Evolutionary conservation across 2,888 invertebrate genomes (phyloP), one percentile per base, ranked within the genome.

Genomic region (Eupithecia exiguata): DNA sequence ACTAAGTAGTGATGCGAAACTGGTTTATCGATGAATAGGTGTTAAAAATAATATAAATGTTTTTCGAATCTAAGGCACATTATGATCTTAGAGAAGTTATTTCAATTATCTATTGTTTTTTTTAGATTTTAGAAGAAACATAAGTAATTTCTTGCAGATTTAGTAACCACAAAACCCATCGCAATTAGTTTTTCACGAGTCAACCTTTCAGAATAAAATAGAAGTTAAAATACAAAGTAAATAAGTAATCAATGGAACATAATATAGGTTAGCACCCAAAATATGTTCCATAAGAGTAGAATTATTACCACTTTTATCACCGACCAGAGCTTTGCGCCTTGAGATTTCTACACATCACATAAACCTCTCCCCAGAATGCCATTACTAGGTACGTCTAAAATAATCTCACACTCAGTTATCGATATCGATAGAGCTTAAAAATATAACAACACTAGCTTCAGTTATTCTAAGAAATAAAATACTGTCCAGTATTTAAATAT

Each of bases 1-100:
- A 72, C 71, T 63, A 1, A 53, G 7, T 81, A 84, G 84, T 78
- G 84, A 74, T 73, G 84, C 69, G 76, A 71, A 68, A 38, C 46
- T 38, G 10, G 35, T 25, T 68, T 72, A 68, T 75, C 75, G 75
- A 75, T 71, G 14, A 58, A 38, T 9, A 6, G 10, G 21, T 16
- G 38, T 40, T 3, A 16, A 43, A 43, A 43, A 43, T 16, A n/a
- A n/a, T n/a, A n/a, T n/a, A n/a, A n/a, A n/a, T n/a, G n/a, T n/a
- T n/a, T 49, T 49, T 49, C 49, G 49, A 0, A 3, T 9, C 16
- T 5, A 5, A 49, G n/a, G n/a, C n/a, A 9, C 9, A n/a, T 49
- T 46, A 5, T 12, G 40, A 40, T 12, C 38, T 40, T 40, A 12
- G 40, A 40, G 40, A 12, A 2, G 40, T 40, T 12, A 40, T 40